These are phyloP conservation scores for Pristionchus fissidentatus DNA, from an alignment of 2,888 invertebrate genomes.

Conservation along the genomic window DNA sequence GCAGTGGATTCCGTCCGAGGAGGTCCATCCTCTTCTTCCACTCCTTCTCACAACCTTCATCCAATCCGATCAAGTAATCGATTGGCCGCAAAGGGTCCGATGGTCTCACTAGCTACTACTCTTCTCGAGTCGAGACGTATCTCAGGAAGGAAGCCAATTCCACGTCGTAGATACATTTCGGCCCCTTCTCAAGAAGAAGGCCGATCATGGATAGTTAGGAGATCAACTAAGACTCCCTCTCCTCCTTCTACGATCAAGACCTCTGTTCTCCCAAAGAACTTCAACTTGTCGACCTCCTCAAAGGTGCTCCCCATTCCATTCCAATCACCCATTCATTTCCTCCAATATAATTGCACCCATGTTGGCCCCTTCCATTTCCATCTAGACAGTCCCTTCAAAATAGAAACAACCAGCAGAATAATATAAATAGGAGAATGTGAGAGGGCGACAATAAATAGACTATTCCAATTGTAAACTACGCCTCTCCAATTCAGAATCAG, in stretches of 20 bases:
- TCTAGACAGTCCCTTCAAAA: neutral
- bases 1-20: neutral
- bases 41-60: conserved; percentile 10
- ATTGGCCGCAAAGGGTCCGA: conserved; percentile 25
- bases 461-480: neutral
- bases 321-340: neutral
- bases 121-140: conserved; percentile 31
- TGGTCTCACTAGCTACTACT: neutral
- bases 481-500: conserved; percentile 38
- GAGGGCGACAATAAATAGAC: neutral
- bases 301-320: no score
- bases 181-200: conserved; percentile 25
- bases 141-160: neutral
- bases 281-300: no score
- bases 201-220: neutral
- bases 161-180: conserved; percentile 11
- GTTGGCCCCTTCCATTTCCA: neutral
- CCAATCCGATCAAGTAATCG: neutral
- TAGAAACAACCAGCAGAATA: neutral
- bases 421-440: neutral
- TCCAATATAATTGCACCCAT: neutral
- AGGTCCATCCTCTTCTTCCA: neutral
- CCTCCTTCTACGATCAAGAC: neutral
- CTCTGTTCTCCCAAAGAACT: neutral
- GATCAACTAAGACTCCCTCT: conserved; percentile 23